Evolutionary conservation across 2,888 invertebrate genomes (phyloP), one percentile per base, ranked within the genome.

Genomic region (Celastrina argiolus): DNA sequence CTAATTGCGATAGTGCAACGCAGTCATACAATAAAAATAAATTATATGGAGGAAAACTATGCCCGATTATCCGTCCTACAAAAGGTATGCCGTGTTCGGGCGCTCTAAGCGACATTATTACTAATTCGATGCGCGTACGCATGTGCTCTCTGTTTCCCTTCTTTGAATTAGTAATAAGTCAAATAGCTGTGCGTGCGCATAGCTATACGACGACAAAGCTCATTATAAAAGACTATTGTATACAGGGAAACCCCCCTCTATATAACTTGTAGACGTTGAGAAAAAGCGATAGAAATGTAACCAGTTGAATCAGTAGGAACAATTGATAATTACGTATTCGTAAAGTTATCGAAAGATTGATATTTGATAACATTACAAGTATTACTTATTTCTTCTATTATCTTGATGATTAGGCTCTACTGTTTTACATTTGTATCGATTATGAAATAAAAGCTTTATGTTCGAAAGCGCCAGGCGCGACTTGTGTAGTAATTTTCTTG

Each of bases 81-180:
- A n/a, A n/a, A n/a, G n/a, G n/a, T n/a, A n/a, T n/a, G n/a, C n/a
- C 8, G 45, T 45, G 18, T 8, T 45, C 18, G 45, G 8, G n/a
- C n/a, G 31, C 51, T 22, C 22, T 51, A 51, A 14, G 14, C 51
- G 51, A 12, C 51, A 51, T 14, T 51, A 22, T 26, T 22, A 26
- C 12, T 1, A 59, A 83, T 80, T 76, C 82, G 41, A 18, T 66
- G 68, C 73, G 77, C 78, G 79, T 76, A 73, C 74, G 70, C 66
- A 12, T 67, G 72, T 69, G 78, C 77, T 76, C 67, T 70, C 70
- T 80, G 69, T 84, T 85, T 86, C 80, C 82, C 85, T 84, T 83
- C 85, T n/a, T 87, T 87, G 88, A 86, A 83, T 88, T 87, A 81
- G 78, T 85, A 87, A 86, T 85, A 78, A 82, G 81, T 75, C 79